These are phyloP conservation scores for Gasteruption jaculator DNA, from an alignment of 2,888 invertebrate species.

Conservation along the genomic window DNA sequence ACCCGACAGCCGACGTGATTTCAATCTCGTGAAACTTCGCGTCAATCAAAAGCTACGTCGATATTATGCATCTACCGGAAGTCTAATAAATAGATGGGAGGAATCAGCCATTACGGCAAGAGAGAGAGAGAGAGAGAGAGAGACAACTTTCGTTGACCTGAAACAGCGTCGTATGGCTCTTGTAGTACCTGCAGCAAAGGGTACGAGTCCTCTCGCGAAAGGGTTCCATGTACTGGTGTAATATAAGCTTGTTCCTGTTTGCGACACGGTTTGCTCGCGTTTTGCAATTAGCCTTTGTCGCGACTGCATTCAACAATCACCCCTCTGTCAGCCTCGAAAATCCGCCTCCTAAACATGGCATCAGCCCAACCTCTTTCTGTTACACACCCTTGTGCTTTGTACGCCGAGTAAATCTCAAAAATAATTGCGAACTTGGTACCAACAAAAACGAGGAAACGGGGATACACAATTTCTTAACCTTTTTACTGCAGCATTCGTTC, in stretches of 20 bases:
- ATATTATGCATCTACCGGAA: too few relatives aligned
- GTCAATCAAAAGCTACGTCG: too few relatives aligned
- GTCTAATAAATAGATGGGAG: too few relatives aligned
- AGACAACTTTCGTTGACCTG: too few relatives aligned
- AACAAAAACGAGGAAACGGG: too few relatives aligned
- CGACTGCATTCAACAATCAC: slow-evolving; percentile 30
- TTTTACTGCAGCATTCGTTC: too few relatives aligned
- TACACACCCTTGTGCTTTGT: slow-evolving; percentile 1
- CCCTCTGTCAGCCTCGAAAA: too few relatives aligned
- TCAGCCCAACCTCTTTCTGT: slow-evolving; percentile 13
- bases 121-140: slow-evolving; percentile 7
- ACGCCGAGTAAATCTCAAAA: slow-evolving; percentile 23
- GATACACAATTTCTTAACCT: too few relatives aligned
- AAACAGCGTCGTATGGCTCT: too few relatives aligned
- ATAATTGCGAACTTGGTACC: slow-evolving; percentile 32
- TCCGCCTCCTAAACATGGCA: slow-evolving; percentile 4
- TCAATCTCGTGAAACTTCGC: too few relatives aligned
- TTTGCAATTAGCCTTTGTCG: slow-evolving; percentile 51
- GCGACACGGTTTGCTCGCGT: slow-evolving; percentile 39
- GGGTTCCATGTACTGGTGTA: slow-evolving; percentile 39
- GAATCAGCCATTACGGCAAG: too few relatives aligned
- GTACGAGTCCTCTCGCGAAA: background rate
- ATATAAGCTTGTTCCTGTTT: slow-evolving; percentile 46
- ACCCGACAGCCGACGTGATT: too few relatives aligned
- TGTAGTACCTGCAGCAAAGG: background rate